Evolutionary conservation across 2,888 invertebrate species (phyloP), one percentile per base, ranked within the genome.

Genomic region (Eilema sororculum): DNA sequence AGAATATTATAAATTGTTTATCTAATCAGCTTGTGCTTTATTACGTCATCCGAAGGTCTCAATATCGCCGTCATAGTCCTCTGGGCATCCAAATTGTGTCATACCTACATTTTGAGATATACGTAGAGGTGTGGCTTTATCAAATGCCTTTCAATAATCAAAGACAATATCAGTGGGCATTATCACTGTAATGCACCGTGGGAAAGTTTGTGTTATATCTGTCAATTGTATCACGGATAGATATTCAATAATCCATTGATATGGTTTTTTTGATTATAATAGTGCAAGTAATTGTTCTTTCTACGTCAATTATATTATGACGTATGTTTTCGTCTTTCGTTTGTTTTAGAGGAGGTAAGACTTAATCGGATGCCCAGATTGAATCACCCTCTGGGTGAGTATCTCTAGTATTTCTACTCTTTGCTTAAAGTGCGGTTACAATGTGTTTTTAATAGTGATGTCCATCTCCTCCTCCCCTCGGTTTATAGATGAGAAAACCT

Each of bases 141-240:
- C 59, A 28, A 59, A 30, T 16, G 13, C 25, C 2, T 24, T 58
- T 22, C 25, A 5, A 25, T 25, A 58, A 58, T 58, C 24, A 58
- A 58, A 58, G 57, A 58, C 25, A 25, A 58, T 25, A 58, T 25
- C 57, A 13, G 57, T 24, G 24, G 5, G 10, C 13, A 24, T 58
- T 58, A 58, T 58, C 57, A 25, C 13, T 25, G n/a, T 57, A 58
- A 58, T 58, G 57, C 57, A 58, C 57, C 57, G 57, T 58, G 57
- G 57, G 57, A 58, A 58, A 58, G 25, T 25, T 24, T 25, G 25
- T 58, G n/a, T 52, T n/a, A 52, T 58, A 58, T 58, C 57, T 58
- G 13, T 58, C 12, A 58, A 30, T 60, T 30, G 30, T 20, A 28
- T 28, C 30, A 60, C 30, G n/a, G 20, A 60, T 25, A 59, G 57